These are phyloP conservation scores for Hypomecis atomaria DNA, from an alignment of 2,888 invertebrate species.

Conservation along the genomic window DNA sequence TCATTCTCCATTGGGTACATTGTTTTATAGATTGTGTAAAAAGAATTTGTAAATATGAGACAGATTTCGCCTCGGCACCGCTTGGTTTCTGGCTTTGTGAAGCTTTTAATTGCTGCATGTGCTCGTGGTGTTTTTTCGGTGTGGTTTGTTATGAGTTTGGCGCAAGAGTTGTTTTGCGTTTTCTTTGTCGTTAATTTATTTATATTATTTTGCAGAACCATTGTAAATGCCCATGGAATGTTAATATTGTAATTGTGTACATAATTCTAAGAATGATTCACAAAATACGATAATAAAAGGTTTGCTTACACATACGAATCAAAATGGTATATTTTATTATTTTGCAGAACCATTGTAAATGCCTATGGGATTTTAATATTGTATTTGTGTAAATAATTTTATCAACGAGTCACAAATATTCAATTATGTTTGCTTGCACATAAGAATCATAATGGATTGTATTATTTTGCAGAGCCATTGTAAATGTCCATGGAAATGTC, in stretches of 20 bases:
- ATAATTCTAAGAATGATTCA: conserved; percentile 8
- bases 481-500: background rate
- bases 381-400: background rate
- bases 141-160: conserved; percentile 25
- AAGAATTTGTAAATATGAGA: conserved; percentile 58
- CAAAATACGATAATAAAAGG: background rate
- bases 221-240: conserved; percentile 13
- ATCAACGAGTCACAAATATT: conserved; percentile 1
- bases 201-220: conserved; percentile 21
- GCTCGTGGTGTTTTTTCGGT: conserved; percentile 26
- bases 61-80: conserved; percentile 57
- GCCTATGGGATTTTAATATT: conserved; percentile 1
- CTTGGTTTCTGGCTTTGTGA: conserved; percentile 32
- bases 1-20: conserved; percentile 36
- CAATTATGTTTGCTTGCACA: background rate
- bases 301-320: background rate
- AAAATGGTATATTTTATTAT: conserved; percentile 4
- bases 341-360: conserved; percentile 22
- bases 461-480: background rate
- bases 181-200: conserved; percentile 17
- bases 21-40: conserved; percentile 46
- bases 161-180: conserved; percentile 19
- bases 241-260: conserved; percentile 16
- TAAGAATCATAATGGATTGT: background rate
- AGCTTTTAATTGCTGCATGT: conserved; percentile 37